These are phyloP conservation scores for Argyrosomus regius DNA, from an alignment of 2,797 vertebrate species.

Conservation along the genomic window DNA sequence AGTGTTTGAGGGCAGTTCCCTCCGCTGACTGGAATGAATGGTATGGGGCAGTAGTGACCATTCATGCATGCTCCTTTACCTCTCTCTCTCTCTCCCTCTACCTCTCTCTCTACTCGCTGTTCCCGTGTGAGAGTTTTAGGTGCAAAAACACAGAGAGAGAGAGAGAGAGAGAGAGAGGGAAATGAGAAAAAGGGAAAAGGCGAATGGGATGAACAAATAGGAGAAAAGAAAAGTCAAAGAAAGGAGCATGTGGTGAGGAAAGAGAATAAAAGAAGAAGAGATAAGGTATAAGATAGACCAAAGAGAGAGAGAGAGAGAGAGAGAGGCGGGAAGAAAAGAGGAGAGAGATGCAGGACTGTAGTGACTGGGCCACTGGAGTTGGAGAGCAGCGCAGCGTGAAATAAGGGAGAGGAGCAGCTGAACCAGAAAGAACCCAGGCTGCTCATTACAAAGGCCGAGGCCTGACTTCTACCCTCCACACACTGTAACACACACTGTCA, in stretches of 20 bases:
- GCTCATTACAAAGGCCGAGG: constrained; percentile 87
- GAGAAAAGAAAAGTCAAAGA: neutral
- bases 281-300: constrained; percentile 26
- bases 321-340: constrained; percentile 7
- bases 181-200: constrained; percentile 8
- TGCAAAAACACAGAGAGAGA: constrained; percentile 15
- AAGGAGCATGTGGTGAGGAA: neutral
- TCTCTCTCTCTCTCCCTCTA: constrained; percentile 35
- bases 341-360: constrained; percentile 72
- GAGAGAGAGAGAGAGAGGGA: neutral
- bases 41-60: constrained; percentile 84
- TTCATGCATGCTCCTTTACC: constrained; percentile 82
- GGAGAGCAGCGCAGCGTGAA: constrained; percentile 87
- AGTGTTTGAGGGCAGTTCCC: constrained; percentile 65
- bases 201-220: constrained; percentile 7
- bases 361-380: constrained; percentile 81
- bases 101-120: constrained; percentile 22
- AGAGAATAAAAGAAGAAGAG: constrained; percentile 10
- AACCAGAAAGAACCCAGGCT: constrained; percentile 87
- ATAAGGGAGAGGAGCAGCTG: constrained; percentile 86
- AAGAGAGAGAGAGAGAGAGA: constrained; percentile 22
- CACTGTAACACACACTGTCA: constrained; percentile 65
- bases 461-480: constrained; percentile 80
- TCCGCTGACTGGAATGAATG: constrained; percentile 84
- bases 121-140: constrained; percentile 50